Evolutionary conservation across 2,888 invertebrate genomes (phyloP).

Genomic region (Lithosia quadra): DNA sequence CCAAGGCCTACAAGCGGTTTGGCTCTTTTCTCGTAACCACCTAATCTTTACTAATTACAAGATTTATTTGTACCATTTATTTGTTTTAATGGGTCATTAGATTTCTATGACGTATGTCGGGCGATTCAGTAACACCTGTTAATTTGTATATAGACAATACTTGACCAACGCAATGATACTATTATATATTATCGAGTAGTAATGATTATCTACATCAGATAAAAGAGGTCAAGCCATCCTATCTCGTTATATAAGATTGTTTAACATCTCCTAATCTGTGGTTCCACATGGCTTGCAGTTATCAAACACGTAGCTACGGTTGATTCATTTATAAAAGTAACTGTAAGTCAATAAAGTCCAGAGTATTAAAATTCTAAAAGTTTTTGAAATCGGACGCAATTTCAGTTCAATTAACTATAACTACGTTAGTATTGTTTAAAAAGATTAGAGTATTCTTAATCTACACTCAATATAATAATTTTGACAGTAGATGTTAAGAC

Average conservation of each 20-base stretch:
- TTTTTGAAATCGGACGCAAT: too few species aligned
- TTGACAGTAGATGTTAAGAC: neutral
- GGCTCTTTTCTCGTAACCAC: conserved; percentile 29
- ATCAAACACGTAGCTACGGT: too few species aligned
- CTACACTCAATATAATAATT: neutral
- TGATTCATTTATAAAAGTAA: too few species aligned
- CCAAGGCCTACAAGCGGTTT: conserved; percentile 27
- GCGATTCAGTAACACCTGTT: conserved; percentile 13
- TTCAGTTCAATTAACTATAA: too few species aligned
- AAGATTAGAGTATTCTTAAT: conserved; percentile 1
- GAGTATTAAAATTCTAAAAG: too few species aligned
- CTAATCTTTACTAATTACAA: conserved; percentile 44
- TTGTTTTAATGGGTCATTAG: conserved; percentile 13
- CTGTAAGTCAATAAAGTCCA: too few species aligned
- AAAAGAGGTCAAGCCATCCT: too few species aligned
- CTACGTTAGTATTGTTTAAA: neutral
- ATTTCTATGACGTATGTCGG: conserved; percentile 7
- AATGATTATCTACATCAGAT: neutral
- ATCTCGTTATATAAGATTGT: too few species aligned
- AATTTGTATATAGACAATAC: neutral
- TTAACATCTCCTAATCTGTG: too few species aligned
- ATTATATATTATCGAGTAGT: neutral
- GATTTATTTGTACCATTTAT: conserved; percentile 11
- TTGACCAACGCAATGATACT: neutral
- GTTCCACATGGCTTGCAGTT: too few species aligned